phyloP scores from a whole-genome alignment of 2,113 vertebrate genomes.

The Lepidothrix coronata region DNA sequence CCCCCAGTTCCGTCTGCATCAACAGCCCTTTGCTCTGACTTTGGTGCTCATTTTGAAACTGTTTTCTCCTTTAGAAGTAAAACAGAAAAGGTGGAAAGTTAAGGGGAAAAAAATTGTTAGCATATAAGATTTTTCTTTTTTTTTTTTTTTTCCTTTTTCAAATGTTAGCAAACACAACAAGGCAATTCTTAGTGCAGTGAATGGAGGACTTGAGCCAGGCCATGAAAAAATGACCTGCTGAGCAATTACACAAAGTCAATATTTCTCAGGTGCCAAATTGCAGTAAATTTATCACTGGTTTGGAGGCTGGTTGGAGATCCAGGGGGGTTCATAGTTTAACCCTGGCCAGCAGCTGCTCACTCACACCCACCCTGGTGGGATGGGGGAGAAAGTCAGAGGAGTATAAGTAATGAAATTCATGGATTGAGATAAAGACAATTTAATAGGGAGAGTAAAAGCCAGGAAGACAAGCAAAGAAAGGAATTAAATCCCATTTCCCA shows the following conservation, averaged over 20 bases:
- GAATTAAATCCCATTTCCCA: not conserved
- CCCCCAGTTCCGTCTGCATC: not conserved
- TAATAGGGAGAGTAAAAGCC: not conserved
- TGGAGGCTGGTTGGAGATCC: not conserved
- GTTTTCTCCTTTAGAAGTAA: not conserved
- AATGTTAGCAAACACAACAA: not conserved
- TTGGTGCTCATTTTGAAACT: not conserved
- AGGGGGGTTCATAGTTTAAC: not conserved
- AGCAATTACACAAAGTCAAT: not conserved
- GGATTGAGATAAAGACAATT: not conserved
- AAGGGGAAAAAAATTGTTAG: not conserved
- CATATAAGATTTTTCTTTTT: not conserved
- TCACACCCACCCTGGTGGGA: not conserved
- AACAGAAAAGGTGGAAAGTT: not conserved
- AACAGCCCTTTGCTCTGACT: not conserved
- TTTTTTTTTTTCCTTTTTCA: not conserved
- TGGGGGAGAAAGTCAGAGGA: not conserved
- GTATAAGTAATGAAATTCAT: too few species aligned
- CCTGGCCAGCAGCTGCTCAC: too few species aligned
- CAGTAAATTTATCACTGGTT: not conserved
- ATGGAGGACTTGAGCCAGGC: too few species aligned
- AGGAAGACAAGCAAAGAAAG: not conserved
- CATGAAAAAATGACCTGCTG: not conserved
- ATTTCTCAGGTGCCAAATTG: not conserved
- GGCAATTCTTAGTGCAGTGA: too few species aligned